Evolutionary conservation across 1,140 invertebrate genomes (phyloP).

Genomic region (Brachionus calyciflorus): DNA sequence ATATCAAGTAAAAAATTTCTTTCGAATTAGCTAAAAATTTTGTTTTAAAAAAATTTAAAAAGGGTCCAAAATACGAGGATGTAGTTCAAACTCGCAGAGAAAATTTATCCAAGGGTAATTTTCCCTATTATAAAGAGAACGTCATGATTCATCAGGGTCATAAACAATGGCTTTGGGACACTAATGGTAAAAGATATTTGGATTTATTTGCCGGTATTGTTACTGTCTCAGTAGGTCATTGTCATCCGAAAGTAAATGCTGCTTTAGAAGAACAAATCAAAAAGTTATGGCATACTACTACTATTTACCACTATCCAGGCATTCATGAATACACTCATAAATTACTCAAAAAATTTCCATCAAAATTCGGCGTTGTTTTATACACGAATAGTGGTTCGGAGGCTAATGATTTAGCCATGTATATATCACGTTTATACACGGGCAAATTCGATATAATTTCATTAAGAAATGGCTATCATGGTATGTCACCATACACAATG

Average conservation of each 20-base stretch:
- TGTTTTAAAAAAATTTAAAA: no score
- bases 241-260: conserved; percentile 79
- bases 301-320: conserved; percentile 81
- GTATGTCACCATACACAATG: conserved; percentile 77
- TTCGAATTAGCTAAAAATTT: no score
- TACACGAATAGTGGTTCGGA: conserved; percentile 94
- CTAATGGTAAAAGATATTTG: conserved; percentile 78
- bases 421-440: conserved; percentile 80
- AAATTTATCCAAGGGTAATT: conserved; percentile 71
- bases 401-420: conserved; percentile 87
- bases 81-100: conserved; percentile 53
- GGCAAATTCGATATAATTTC: conserved; percentile 79
- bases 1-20: no score
- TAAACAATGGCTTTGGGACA: conserved; percentile 82
- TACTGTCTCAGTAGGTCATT: conserved; percentile 94
- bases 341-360: conserved; percentile 70
- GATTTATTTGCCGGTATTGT: conserved; percentile 94
- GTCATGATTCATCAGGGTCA: conserved; percentile 74
- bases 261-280: conserved; percentile 75
- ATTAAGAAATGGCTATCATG: conserved; percentile 66
- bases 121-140: conserved; percentile 77
- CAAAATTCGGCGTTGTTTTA: conserved; percentile 71
- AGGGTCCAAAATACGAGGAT: conserved; percentile 55
- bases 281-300: conserved; percentile 83
- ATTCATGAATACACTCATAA: conserved; percentile 85